These are phyloP conservation scores for Branchellion lobata DNA, from an alignment of 2,888 invertebrate genomes.

Conservation along the genomic window DNA sequence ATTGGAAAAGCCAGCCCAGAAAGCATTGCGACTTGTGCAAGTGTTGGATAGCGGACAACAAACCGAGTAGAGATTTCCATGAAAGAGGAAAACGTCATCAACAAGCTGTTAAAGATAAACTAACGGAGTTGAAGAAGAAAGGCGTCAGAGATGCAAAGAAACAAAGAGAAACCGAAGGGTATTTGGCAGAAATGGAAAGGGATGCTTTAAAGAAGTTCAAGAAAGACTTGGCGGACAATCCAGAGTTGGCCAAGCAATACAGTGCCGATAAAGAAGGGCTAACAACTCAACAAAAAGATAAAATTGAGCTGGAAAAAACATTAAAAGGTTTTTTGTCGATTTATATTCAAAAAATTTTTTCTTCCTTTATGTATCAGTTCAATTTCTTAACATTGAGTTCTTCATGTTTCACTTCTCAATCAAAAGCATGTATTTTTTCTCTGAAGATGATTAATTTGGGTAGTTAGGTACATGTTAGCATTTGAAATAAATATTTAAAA, in stretches of 20 bases:
- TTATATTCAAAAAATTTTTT: too few species aligned
- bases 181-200: slow-evolving; percentile 83
- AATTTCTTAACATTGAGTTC: too few species aligned
- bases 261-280: slow-evolving; percentile 50
- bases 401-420: too few species aligned
- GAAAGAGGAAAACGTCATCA: slow-evolving; percentile 89
- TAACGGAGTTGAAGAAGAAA: slow-evolving; percentile 77
- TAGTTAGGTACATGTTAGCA: too few species aligned
- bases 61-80: slow-evolving; percentile 92
- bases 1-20: slow-evolving; percentile 89
- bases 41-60: slow-evolving; percentile 96
- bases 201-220: slow-evolving; percentile 73
- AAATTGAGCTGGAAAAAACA: neutral
- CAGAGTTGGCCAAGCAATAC: slow-evolving; percentile 64
- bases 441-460: too few species aligned
- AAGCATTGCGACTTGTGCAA: slow-evolving; percentile 97
- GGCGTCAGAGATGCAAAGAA: slow-evolving; percentile 78
- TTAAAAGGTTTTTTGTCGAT: neutral
- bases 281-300: neutral
- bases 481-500: too few species aligned
- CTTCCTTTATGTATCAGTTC: too few species aligned
- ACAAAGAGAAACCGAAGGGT: slow-evolving; percentile 73
- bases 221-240: slow-evolving; percentile 74
- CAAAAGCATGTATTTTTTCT: too few species aligned
- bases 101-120: slow-evolving; percentile 82